Conservation (phyloP, 1,140 invertebrate genomes). For the Trachymyrmex septentrionalis region DNA sequence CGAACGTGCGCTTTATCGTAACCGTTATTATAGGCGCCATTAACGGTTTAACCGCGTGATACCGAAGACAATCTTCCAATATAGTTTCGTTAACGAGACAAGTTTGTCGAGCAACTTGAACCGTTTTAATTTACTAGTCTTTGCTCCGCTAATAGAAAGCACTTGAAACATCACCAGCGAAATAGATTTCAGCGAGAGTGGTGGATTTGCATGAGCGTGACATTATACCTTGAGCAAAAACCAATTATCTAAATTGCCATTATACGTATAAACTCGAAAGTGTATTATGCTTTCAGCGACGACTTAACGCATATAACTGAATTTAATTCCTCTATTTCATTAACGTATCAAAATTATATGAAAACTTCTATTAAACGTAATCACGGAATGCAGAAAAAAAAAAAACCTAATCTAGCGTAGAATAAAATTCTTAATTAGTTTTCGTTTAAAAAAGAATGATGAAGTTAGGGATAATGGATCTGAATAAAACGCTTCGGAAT, state of each 20-base stretch:
- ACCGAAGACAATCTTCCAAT: slow-evolving; percentile 66
- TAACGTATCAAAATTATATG: background rate
- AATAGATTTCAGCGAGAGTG: background rate
- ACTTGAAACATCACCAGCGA: background rate
- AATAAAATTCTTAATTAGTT: background rate
- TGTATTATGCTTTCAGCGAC: background rate
- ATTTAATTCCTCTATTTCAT: background rate
- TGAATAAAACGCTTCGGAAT: background rate
- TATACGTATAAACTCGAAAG: background rate
- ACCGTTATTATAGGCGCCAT: slow-evolving; percentile 72
- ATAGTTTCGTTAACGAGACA: slow-evolving; percentile 68
- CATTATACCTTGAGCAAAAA: background rate
- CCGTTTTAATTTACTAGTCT: slow-evolving; percentile 62
- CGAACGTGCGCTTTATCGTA: background rate
- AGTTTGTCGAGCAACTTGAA: slow-evolving; percentile 32
- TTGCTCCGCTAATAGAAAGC: background rate
- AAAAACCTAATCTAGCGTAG: background rate
- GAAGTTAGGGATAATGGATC: background rate
- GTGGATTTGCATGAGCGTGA: background rate
- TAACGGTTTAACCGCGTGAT: slow-evolving; percentile 70
- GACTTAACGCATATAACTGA: background rate
- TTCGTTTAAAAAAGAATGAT: background rate
- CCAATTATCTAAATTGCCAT: background rate
- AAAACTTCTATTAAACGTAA: background rate
- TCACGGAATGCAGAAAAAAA: background rate